Evolutionary conservation across 2,113 vertebrate genomes (phyloP).

Genomic region (Phaethornis superciliosus): DNA sequence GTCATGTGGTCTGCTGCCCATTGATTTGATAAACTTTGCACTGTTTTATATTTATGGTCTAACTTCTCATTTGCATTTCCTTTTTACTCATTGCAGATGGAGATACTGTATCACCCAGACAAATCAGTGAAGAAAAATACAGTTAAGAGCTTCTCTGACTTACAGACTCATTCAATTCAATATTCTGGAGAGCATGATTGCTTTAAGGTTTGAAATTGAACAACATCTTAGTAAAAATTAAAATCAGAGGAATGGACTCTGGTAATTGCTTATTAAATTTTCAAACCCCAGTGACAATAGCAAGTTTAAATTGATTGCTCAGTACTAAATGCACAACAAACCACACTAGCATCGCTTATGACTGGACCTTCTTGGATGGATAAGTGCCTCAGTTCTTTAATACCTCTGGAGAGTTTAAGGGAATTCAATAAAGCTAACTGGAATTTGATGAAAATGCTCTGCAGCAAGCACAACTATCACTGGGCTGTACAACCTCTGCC

Average conservation of each 20-base stretch:
- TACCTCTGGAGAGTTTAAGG: slow-evolving; percentile 16
- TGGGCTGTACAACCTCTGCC: background rate
- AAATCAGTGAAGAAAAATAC: slow-evolving; percentile 67
- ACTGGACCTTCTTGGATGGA: slow-evolving; percentile 42
- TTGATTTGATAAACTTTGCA: background rate
- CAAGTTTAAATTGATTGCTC: slow-evolving; percentile 80
- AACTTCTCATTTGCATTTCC: slow-evolving; percentile 44
- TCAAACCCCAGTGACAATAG: slow-evolving; percentile 75
- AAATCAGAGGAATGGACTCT: slow-evolving; percentile 73
- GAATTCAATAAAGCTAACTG: slow-evolving; percentile 39
- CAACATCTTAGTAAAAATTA: slow-evolving; percentile 75
- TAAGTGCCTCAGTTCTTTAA: slow-evolving; percentile 45
- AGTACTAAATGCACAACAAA: slow-evolving; percentile 23
- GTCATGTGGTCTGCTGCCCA: background rate
- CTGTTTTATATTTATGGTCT: background rate
- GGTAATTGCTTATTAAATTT: slow-evolving; percentile 83
- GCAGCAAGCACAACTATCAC: background rate
- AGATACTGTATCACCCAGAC: slow-evolving; percentile 44
- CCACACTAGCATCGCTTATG: background rate
- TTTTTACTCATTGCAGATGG: slow-evolving; percentile 2
- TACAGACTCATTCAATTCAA: slow-evolving; percentile 69
- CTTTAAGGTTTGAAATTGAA: slow-evolving; percentile 71
- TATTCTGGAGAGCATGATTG: slow-evolving; percentile 70
- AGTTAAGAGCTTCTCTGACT: slow-evolving; percentile 42
- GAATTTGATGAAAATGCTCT: slow-evolving; percentile 15